Base-by-base conservation (phyloP, 2,113 vertebrate genomes). In the Pomatorhinus ruficollis region DNA sequence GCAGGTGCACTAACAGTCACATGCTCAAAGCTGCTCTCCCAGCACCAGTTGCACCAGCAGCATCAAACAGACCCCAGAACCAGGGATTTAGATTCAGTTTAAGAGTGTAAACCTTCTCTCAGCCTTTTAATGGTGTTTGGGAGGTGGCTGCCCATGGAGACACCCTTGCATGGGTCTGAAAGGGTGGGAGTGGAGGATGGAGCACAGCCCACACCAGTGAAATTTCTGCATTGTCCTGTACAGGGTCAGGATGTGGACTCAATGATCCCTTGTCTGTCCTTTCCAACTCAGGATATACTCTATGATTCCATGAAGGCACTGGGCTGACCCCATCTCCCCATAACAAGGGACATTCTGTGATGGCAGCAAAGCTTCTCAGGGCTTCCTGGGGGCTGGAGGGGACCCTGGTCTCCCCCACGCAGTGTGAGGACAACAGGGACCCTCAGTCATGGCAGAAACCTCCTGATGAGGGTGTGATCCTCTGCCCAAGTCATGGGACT, bases 91-190 rank as follows among this genome's bases (percentile, higher is more conserved):
- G 61, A 64, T 16, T 25, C 40, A 10, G 31, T 15, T 60, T 23
- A 37, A 25, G 47, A 15, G 13, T 19, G 44, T 61, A 30, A 72
- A 89, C 27, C 13, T 66, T 57, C 59, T 68, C 63, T 80, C 54
- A 37, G 78, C 45, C 17, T 54, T 92, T 92, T 72, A 92, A 79
- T 83, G 66, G 52, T 84, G 45, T 63, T 30, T 10, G 52, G 31
- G 49, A 69, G 52, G 12, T 2, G 17, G 28, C 28, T 61, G 35
- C 71, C 66, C 56, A 0, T 1, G 2, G 35, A 52, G 40, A 40
- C 9, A 66, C 21, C 71, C 9, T 33, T 21, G 22, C 7, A 8
- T 0, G 0, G 12, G 1, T 31, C 44, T 14, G 2, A 35, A 61
- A 30, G 22, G 8, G 44, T 33, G 63, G 72, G 44, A 71, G 8